phyloP scores from a whole-genome alignment of 2,888 invertebrate genomes.

The Nesidiocoris tenuis region DNA sequence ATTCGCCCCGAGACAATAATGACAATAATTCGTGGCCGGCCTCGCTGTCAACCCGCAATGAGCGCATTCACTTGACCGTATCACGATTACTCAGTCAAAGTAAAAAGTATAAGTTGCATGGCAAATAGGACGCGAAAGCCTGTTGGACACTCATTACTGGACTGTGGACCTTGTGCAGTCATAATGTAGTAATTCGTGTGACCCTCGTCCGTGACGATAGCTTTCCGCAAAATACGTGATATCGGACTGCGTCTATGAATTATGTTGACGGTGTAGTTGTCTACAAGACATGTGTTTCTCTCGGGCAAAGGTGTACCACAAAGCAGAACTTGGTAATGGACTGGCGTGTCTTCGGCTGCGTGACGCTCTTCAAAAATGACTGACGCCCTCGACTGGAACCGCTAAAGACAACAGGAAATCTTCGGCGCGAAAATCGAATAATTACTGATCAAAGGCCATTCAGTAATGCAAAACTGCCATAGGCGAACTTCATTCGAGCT shows the following conservation, averaged over 20 bases:
- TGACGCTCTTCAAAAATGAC: not conserved
- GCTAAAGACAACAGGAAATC: not conserved
- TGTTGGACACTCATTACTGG: not conserved
- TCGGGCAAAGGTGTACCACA: no score
- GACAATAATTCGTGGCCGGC: not conserved
- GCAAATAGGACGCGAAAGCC: slow-evolving; percentile 9
- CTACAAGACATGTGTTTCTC: no score
- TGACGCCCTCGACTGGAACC: not conserved
- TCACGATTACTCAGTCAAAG: not conserved
- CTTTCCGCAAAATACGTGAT: not conserved
- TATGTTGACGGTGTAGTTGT: not conserved
- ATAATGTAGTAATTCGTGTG: slow-evolving; percentile 12
- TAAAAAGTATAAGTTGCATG: not conserved
- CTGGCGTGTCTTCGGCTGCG: not conserved
- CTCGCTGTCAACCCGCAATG: not conserved
- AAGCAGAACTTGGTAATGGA: not conserved
- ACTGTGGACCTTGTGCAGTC: not conserved
- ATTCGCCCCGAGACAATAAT: not conserved
- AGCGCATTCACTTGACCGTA: not conserved
- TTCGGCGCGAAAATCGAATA: not conserved
- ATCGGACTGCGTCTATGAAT: not conserved
- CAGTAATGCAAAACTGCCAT: no score
- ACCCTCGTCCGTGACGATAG: slow-evolving; percentile 2
- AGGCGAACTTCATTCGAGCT: no score
- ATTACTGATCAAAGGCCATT: no score